Conservation (phyloP, 2,888 invertebrate genomes). For the Melieria crassipennis region DNA sequence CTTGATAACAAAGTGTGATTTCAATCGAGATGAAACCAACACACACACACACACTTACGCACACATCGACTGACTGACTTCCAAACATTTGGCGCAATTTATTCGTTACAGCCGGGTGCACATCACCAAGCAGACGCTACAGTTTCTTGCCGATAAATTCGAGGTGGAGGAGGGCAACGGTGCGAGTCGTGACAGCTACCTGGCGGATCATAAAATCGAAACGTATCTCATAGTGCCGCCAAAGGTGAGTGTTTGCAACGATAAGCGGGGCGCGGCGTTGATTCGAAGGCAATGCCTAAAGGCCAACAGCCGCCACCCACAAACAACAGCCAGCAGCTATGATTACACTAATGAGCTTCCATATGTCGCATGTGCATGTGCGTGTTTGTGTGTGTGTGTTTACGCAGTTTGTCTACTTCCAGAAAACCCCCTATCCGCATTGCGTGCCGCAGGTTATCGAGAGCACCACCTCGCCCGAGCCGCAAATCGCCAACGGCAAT, state of each 20-base stretch:
- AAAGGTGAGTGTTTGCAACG: constrained; percentile 69
- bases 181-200: constrained; percentile 80
- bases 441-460: constrained; percentile 59
- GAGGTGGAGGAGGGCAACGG: constrained; percentile 89
- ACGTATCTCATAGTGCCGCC: constrained; percentile 88
- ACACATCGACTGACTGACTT: background rate
- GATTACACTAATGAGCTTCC: too few relatives aligned
- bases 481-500: constrained; percentile 27
- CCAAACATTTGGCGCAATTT: constrained; percentile 22
- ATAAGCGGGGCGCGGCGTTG: too few relatives aligned
- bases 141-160: constrained; percentile 82
- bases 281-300: too few relatives aligned
- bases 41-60: background rate
- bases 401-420: background rate
- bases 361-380: background rate
- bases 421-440: constrained; percentile 45
- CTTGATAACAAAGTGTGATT: background rate
- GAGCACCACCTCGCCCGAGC: constrained; percentile 45
- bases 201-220: constrained; percentile 89
- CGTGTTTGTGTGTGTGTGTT: background rate
- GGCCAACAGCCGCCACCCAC: too few relatives aligned
- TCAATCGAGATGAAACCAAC: background rate
- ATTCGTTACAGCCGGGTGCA: constrained; percentile 78
- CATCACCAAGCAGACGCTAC: constrained; percentile 84
- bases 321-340: too few relatives aligned